These are phyloP conservation scores for Monopis laevigella DNA, from an alignment of 2,888 invertebrate genomes.

Conservation along the genomic window DNA sequence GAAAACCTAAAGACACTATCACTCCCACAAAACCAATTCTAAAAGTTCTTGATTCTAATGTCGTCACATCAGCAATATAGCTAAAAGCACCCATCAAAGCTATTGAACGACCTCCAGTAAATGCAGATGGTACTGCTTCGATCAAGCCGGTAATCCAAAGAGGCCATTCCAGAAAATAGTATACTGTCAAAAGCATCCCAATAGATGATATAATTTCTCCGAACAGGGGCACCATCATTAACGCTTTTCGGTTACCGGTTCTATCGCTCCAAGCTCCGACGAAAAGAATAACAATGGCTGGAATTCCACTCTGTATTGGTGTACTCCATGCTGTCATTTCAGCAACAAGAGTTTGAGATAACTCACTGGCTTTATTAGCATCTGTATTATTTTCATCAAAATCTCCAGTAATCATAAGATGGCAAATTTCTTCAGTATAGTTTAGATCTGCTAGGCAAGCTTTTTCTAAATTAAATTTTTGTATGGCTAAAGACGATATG, in stretches of 20 bases:
- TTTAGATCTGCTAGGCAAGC: slow-evolving; percentile 62
- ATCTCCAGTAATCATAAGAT: slow-evolving; percentile 36
- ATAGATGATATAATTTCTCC: slow-evolving; percentile 61
- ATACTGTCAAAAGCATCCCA: slow-evolving; percentile 59
- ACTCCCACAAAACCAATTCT: slow-evolving; percentile 69
- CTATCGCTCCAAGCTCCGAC: slow-evolving; percentile 72
- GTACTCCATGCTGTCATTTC: slow-evolving; percentile 65
- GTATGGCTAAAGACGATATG: slow-evolving; percentile 66
- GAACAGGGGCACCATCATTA: slow-evolving; percentile 63
- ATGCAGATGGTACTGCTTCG: slow-evolving; percentile 62
- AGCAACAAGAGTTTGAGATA: slow-evolving; percentile 51
- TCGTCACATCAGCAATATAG: slow-evolving; percentile 69
- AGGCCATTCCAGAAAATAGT: slow-evolving; percentile 66
- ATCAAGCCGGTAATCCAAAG: slow-evolving; percentile 61
- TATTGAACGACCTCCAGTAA: slow-evolving; percentile 67
- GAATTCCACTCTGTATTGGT: slow-evolving; percentile 62
- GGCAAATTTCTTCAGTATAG: slow-evolving; percentile 56
- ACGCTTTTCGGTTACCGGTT: slow-evolving; percentile 63
- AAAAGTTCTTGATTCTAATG: slow-evolving; percentile 67
- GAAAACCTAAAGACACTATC: slow-evolving; percentile 56
- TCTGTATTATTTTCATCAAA: slow-evolving; percentile 30
- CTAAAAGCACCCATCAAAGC: slow-evolving; percentile 68
- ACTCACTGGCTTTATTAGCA: slow-evolving; percentile 36
- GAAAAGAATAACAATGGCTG: slow-evolving; percentile 64
- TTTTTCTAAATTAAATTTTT: slow-evolving; percentile 65